Percentiles rank a stretch among this genome's conserved stretches.
These are phyloP conservation scores for Oscheius sp. DNA, from an alignment of 2,888 invertebrate genomes.

Conservation along the genomic window DNA sequence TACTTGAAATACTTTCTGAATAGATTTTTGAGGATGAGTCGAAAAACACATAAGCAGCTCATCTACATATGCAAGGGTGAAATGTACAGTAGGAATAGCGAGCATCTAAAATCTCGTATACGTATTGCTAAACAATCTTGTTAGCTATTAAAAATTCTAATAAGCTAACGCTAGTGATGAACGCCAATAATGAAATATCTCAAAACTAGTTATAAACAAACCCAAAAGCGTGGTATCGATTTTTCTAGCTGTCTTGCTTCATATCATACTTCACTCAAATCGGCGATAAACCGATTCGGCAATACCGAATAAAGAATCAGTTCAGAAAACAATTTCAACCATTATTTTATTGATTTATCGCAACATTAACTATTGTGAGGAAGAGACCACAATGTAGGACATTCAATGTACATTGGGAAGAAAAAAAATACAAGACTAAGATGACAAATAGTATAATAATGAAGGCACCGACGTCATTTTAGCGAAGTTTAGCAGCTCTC, in stretches of 20 bases:
- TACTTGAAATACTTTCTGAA: constrained; percentile 43
- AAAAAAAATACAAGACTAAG: not conserved
- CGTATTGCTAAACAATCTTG: no score
- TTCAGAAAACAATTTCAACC: no score
- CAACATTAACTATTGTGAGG: constrained; percentile 6
- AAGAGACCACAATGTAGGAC: not conserved
- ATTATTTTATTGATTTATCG: not conserved
- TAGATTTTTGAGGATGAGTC: constrained; percentile 40
- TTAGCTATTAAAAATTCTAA: no score
- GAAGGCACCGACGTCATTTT: not conserved
- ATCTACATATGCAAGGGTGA: constrained; percentile 43
- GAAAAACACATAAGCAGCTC: constrained; percentile 35
- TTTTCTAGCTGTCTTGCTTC: no score
- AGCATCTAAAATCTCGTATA: no score
- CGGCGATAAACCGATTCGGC: no score
- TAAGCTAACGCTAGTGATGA: no score
- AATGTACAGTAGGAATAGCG: not conserved
- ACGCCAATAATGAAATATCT: no score
- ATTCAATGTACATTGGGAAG: not conserved
- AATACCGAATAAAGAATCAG: no score
- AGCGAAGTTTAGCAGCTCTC: constrained; percentile 90
- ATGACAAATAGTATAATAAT: not conserved
- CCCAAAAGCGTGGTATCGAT: no score
- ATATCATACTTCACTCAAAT: no score
- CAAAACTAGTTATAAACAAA: no score